Conservation (phyloP, 1,140 invertebrate species). For the Philopotamus ludificatus region DNA sequence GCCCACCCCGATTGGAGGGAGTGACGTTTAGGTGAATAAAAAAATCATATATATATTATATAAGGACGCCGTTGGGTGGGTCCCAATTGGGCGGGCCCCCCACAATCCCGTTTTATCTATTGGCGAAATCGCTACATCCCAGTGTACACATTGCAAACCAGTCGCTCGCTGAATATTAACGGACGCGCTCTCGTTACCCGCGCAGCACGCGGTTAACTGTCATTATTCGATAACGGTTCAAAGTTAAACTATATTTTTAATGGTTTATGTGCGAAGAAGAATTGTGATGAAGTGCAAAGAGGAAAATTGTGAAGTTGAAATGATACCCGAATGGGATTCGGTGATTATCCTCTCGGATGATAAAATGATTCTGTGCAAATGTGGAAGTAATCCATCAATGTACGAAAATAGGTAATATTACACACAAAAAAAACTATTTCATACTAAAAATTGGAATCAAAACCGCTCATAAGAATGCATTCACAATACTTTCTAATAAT, state of each 20-base stretch:
- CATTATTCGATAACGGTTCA: background rate
- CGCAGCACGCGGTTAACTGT: background rate
- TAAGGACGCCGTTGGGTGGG: background rate
- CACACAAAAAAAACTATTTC: no score
- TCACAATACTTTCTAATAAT: no score
- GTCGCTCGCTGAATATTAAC: conserved; percentile 30
- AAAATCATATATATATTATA: background rate
- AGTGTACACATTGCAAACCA: conserved; percentile 7
- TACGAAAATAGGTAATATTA: no score
- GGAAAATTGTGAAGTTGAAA: conserved; percentile 57
- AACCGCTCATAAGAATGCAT: no score
- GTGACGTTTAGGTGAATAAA: no score
- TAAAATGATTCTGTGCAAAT: conserved; percentile 56
- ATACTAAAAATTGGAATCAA: no score
- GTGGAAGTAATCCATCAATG: no score
- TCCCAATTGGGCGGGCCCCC: background rate
- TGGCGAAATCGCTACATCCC: background rate
- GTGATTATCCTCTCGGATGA: conserved; percentile 54
- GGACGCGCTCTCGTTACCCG: background rate
- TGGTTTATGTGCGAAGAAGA: conserved; percentile 53
- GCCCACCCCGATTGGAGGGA: background rate
- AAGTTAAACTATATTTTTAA: conserved; percentile 40
- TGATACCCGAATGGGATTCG: conserved; percentile 54
- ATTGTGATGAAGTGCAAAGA: conserved; percentile 58
- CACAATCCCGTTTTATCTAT: conserved; percentile 18